Evolutionary conservation across 2,113 vertebrate species (phyloP).

Genomic region (Pluvialis apricaria): DNA sequence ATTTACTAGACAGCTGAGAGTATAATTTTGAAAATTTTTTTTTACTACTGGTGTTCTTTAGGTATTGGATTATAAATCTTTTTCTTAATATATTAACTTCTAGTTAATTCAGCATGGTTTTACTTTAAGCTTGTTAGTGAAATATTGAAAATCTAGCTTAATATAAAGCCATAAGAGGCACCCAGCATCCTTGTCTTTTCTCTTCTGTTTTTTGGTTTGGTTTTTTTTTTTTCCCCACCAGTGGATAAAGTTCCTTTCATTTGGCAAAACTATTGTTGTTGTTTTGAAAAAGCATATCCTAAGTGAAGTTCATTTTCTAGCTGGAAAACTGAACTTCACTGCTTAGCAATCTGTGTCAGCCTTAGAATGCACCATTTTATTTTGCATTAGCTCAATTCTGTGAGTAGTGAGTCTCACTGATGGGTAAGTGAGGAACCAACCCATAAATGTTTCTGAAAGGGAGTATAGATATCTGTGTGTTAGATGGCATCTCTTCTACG

Average conservation of each 20-base stretch:
- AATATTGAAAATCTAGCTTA: slow-evolving; percentile 54
- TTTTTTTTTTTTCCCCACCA: too few relatives aligned
- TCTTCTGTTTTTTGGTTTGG: not conserved
- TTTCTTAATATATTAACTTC: slow-evolving; percentile 27
- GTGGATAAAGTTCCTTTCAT: not conserved
- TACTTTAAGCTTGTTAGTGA: slow-evolving; percentile 43
- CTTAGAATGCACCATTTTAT: not conserved
- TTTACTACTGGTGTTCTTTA: not conserved
- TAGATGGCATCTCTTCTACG: not conserved
- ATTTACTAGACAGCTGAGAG: not conserved
- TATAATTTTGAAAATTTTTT: not conserved
- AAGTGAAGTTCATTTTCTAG: not conserved
- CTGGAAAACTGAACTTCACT: not conserved
- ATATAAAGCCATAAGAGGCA: slow-evolving; percentile 4
- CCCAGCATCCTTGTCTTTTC: not conserved
- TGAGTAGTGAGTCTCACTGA: not conserved
- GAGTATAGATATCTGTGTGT: not conserved
- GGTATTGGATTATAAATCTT: not conserved
- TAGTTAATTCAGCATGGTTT: slow-evolving; percentile 33
- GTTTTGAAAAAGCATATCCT: not conserved
- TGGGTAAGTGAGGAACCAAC: not conserved
- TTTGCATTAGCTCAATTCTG: not conserved
- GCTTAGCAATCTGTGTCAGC: not conserved
- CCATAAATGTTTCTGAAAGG: not conserved
- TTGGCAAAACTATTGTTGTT: not conserved